A percentile compares a stretch with the other conserved stretches of the same genome.
Evolutionary conservation across 35 echinoderm and acorn worm species (phyloP).

Genomic region (Amphiura filiformis): DNA sequence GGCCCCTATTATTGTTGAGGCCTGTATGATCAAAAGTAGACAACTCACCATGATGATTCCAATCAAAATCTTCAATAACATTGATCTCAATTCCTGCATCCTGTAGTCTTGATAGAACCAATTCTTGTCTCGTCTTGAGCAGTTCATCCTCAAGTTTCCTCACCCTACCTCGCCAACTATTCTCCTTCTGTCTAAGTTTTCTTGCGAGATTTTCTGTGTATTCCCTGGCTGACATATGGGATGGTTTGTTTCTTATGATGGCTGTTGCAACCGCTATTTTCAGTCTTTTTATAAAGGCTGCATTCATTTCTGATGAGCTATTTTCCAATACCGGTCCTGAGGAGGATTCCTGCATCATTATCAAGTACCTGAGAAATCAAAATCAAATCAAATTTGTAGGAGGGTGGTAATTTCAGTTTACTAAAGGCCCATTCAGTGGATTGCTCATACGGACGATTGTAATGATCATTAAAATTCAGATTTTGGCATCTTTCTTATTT

Average conservation of each 20-base stretch:
- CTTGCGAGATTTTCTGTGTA: conserved; percentile 49
- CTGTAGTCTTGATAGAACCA: conserved; percentile 8
- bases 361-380: neutral
- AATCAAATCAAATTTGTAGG: neutral
- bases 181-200: conserved; percentile 25
- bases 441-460: too few species aligned
- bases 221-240: conserved; percentile 35
- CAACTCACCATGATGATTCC: too few species aligned
- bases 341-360: neutral
- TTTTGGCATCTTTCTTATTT: too few species aligned
- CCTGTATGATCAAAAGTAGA: too few species aligned
- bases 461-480: too few species aligned
- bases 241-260: conserved; percentile 49
- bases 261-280: conserved; percentile 52
- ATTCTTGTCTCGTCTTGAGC: conserved; percentile 52
- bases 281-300: conserved; percentile 47
- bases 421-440: too few species aligned
- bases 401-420: neutral
- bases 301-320: neutral
- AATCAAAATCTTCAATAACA: too few species aligned
- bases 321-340: too few species aligned
- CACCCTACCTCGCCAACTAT: conserved; percentile 39
- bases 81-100: neutral
- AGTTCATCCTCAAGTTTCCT: conserved; percentile 48
- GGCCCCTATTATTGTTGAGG: too few species aligned